Percentiles rank a stretch among this genome's conserved stretches.
Evolutionary conservation across 2,797 vertebrate genomes (phyloP).

Genomic region (Smutsia gigantea): DNA sequence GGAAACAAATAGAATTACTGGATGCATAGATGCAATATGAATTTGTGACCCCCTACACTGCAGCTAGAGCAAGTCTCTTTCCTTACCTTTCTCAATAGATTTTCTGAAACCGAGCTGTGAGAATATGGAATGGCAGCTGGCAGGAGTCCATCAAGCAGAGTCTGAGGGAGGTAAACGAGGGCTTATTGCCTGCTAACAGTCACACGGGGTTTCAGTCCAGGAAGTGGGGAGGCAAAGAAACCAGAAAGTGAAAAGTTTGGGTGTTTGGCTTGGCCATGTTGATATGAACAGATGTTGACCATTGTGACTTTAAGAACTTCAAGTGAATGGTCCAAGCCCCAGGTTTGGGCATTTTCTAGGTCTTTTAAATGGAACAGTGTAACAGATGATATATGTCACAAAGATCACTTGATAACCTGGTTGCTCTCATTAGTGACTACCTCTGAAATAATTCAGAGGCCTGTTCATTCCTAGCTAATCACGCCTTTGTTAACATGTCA

Average conservation of each 20-base stretch:
- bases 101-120: constrained; percentile 40
- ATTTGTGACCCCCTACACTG: constrained; percentile 54
- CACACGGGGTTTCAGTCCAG: background rate
- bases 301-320: background rate
- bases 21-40: constrained; percentile 67
- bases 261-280: background rate
- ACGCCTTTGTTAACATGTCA: background rate
- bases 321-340: background rate
- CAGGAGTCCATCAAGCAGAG: background rate
- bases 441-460: background rate
- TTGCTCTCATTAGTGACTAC: background rate
- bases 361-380: background rate
- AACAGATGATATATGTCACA: background rate
- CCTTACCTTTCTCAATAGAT: background rate
- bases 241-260: background rate
- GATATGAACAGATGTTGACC: background rate
- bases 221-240: background rate
- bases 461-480: background rate
- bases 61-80: background rate
- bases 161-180: background rate
- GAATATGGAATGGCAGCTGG: background rate
- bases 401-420: background rate
- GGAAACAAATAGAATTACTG: constrained; percentile 68
- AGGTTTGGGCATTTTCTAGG: background rate
- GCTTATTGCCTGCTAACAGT: background rate